Evolutionary conservation across 2,888 invertebrate species (phyloP), one percentile per base, ranked within the genome.

Genomic region (Ophion obscuratus): DNA sequence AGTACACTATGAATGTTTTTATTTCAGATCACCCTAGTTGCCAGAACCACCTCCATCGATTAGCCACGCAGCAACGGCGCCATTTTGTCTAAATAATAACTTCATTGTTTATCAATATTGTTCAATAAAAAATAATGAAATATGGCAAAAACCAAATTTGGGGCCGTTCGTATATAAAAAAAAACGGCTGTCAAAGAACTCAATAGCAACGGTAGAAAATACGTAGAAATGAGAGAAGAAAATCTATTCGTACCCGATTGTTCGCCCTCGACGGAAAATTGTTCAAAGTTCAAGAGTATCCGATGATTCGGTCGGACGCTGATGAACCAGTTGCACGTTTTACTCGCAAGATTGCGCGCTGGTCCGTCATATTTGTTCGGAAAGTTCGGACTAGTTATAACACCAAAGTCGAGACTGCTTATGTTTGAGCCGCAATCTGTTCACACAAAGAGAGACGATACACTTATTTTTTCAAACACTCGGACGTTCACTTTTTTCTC

Each of bases 251-350:
- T 94, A 98, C 98, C 96, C 89, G 96, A 95, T 88, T 97, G 97
- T 93, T 98, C 97, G 88, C 99, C 99, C 94, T 99, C 99, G 83
- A 99, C 97, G 80, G 97, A 97, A 93, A 99, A 99, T 88, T 96
- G 96, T 93, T 98, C 97, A 94, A 99, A 98, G 94, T 98, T 97
- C 92, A 99, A 96, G 93, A 99, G 96, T 91, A 99, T 97, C 93
- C 97, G 96, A 94, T 98, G 97, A 90, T 97, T 97, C 53, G 97
- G 97, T 89, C 97, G 96, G 85, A 98, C 98, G 87, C 96, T 97
- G 93, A 99, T 97, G 94, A 97, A 97, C 99, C 99, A 99, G 95
- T 99, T 98, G 95, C 99, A 99, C 87, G 97, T 98, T 94, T 97
- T 97, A 89, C 97, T 97, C 74, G 98, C 97, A 89, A 97, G 95